Evolutionary conservation across 2,797 vertebrate species (phyloP).

Genomic region (Pelodytes ibericus): DNA sequence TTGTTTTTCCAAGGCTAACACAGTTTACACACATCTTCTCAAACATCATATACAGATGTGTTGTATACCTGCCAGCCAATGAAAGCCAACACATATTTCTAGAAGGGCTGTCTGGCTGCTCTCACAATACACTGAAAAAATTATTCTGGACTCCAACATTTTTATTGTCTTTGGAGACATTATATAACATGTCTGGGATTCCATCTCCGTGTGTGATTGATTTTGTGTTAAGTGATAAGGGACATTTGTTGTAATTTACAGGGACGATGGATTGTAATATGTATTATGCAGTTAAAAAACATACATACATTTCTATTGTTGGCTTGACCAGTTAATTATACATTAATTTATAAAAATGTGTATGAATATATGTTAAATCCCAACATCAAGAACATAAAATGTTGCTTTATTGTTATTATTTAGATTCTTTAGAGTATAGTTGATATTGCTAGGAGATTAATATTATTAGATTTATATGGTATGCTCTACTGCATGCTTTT

Average conservation of each 20-base stretch:
- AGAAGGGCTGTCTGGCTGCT: neutral
- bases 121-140: neutral
- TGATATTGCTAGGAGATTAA: no score
- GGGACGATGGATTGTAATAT: no score
- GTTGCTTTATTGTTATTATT: no score
- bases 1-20: slow-evolving; percentile 52
- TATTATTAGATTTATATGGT: no score
- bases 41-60: slow-evolving; percentile 7
- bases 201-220: slow-evolving; percentile 23
- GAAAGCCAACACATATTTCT: slow-evolving; percentile 15
- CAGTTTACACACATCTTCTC: neutral
- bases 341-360: no score
- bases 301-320: no score
- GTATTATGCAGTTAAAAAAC: no score
- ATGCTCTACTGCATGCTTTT: no score
- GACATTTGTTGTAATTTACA: slow-evolving; percentile 20
- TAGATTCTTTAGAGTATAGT: no score
- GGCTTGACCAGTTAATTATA: no score
- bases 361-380: no score
- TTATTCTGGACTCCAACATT: neutral
- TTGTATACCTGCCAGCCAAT: neutral
- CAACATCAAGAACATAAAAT: no score
- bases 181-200: slow-evolving; percentile 41
- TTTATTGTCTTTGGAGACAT: neutral
- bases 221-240: slow-evolving; percentile 46